Conservation (phyloP, 2,113 vertebrate species). For the Phycodurus eques region DNA sequence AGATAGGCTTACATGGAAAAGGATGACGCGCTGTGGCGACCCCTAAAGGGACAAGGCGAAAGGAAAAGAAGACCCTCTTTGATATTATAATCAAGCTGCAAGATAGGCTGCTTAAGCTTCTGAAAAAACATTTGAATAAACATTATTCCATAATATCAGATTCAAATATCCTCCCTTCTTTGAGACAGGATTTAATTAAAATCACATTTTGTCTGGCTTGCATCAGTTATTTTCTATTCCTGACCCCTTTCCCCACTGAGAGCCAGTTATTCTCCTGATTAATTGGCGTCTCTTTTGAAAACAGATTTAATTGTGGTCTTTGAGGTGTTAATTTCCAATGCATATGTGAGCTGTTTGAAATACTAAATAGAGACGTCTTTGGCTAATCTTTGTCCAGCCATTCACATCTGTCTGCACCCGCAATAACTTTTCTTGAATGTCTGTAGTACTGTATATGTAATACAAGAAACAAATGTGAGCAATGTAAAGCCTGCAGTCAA, state of each 20-base stretch:
- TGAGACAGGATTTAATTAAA: constrained; percentile 63
- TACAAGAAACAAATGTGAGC: background rate
- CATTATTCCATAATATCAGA: constrained; percentile 61
- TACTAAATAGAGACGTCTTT: constrained; percentile 30
- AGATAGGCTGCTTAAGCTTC: constrained; percentile 35
- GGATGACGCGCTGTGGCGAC: too few relatives aligned
- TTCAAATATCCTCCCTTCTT: constrained; percentile 60
- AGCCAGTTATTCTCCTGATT: constrained; percentile 47
- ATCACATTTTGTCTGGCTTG: constrained; percentile 61
- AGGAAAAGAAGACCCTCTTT: constrained; percentile 3
- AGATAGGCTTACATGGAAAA: too few relatives aligned
- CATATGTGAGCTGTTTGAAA: constrained; percentile 55
- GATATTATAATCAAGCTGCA: constrained; percentile 55
- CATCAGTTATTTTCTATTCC: constrained; percentile 51
- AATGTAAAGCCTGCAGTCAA: background rate
- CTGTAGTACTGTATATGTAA: background rate
- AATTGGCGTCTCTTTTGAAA: constrained; percentile 46
- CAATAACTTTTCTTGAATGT: background rate
- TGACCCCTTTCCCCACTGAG: constrained; percentile 46
- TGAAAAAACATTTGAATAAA: constrained; percentile 73
- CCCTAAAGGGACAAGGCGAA: too few relatives aligned
- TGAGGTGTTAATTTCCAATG: constrained; percentile 60
- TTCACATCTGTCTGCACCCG: constrained; percentile 18
- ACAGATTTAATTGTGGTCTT: constrained; percentile 54
- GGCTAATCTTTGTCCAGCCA: constrained; percentile 36